Base-by-base conservation (phyloP, 2,797 vertebrate species). In the Odontamblyopus lacepedii region DNA sequence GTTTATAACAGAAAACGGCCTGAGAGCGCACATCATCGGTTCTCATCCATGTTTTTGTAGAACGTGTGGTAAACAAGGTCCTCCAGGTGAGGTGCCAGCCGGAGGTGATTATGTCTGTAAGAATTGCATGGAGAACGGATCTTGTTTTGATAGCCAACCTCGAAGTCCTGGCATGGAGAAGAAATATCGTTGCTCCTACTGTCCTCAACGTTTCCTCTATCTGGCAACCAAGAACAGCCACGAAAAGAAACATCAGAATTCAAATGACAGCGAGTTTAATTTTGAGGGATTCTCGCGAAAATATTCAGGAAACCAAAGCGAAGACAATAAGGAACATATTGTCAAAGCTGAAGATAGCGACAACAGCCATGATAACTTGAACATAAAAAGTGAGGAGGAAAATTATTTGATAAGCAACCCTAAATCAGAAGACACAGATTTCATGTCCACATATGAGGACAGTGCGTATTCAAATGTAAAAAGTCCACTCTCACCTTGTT, bases 161-260 rank as follows among this genome's bases (percentile, higher is more conserved):
- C 92, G 94, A 62, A 98, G 95, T 85, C 94, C 96, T 75, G 97
- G 95, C 11, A 95, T 93, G 13, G 97, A 99, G 81, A 99, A 99
- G 82, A 96, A 94, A 32, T 98, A 98, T 77, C 95, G 94, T 79
- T 99, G 98, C 84, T 96, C 97, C 77, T 98, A 96, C 92, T 99
- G 98, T 89, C 96, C 97, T 3, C 96, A 97, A 91, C 95, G 97
- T 19, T 99, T 99, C 86, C 92, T 98, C 63, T 99, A 99, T 74
- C 96, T 99, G 38, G 96, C 96, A 83, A 99, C 98, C 30, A 99
- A 99, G 91, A 95, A 91, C 81, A 99, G 97, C 85, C 97, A 99
- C 0, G 97, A 99, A 88, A 96, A 96, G 89, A 97, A 96, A 81
- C 98, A 99, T 53, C 69, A 96, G 44, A 94, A 92, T 62, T 89